Percentiles rank a stretch among this genome's conserved stretches.
Conservation (phyloP, 2,888 invertebrate species). For the Pammene aurita region DNA sequence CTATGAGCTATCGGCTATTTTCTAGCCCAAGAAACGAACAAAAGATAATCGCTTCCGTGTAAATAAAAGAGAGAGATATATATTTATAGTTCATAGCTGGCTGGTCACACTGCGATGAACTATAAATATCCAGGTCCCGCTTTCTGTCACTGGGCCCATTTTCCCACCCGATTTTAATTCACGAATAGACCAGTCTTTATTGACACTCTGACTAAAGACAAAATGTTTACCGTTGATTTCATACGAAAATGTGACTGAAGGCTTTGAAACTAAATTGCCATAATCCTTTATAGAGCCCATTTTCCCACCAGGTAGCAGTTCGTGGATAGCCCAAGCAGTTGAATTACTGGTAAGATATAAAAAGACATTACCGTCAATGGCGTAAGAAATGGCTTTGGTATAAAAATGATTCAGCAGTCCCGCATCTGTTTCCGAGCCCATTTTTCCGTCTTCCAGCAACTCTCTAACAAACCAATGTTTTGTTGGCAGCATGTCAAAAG, state of each 20-base stretch:
- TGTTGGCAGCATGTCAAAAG: too few species aligned
- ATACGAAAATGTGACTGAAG: not conserved
- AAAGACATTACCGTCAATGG: not conserved
- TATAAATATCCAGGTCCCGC: too few species aligned
- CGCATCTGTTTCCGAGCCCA: not conserved
- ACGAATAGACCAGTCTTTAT: not conserved
- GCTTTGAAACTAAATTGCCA: not conserved
- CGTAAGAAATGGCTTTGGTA: not conserved
- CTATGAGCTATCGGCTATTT: too few species aligned
- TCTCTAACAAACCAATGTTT: slow-evolving; percentile 14
- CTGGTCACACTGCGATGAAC: too few species aligned
- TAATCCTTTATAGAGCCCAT: not conserved
- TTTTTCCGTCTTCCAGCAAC: not conserved
- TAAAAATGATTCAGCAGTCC: not conserved
- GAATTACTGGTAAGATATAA: not conserved
- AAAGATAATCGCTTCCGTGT: too few species aligned
- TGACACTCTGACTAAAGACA: not conserved
- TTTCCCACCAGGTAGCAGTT: not conserved
- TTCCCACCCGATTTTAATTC: not conserved
- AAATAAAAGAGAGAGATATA: too few species aligned
- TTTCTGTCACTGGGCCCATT: not conserved
- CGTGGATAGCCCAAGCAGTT: not conserved
- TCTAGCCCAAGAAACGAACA: too few species aligned
- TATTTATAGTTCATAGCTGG: too few species aligned
- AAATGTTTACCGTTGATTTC: not conserved